Evolutionary conservation across 1,140 invertebrate genomes (phyloP), one percentile per base, ranked within the genome.

Genomic region (Drosophila busckii): DNA sequence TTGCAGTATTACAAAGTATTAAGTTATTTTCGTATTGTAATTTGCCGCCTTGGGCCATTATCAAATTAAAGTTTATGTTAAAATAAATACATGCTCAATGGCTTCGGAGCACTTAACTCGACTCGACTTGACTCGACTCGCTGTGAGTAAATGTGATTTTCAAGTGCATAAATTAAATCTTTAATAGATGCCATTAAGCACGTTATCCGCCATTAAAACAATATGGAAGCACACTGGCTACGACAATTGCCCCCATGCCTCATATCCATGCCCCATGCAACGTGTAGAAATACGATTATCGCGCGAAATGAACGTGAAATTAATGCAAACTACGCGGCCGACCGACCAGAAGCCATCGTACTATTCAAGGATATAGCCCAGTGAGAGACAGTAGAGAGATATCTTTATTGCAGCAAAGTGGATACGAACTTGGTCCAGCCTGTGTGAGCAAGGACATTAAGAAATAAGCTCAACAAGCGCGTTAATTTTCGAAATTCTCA

Each of bases 141-240:
- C 34, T 54, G 15, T 32, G 40, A 34, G 29, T 29, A 34, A 73
- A 70, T 82, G 75, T 59, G 69, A 70, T 70, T 75, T 80, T 75
- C 60, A 80, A 82, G 75, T 82, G 69, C 53, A 82, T 82, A 82
- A 82, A 82, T 82, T 70, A 82, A 82, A 82, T 83, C 69, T 82
- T 56, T 69, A 82, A 82, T 82, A 82, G 75, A 82, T 52, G 76
- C 75, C 75, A 75, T 82, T 82, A 82, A 75, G 69, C 58, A 40
- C 55, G 55, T 82, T 82, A 82, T 71, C 76, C 70, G 49, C 60
- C 75, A 70, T 82, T 82, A 75, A 82, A 82, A 71, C 75, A 82
- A 82, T 82, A 82, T 82, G 75, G 75, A 55, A 66, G 34, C 35
- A 42, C 45, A 34, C n/a, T n/a, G 50, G 41, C 38, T 17, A 38